Percentiles rank a stretch among this genome's conserved stretches.
These are phyloP conservation scores for Syngnathus acus DNA, from an alignment of 2,797 vertebrate genomes.

Conservation along the genomic window DNA sequence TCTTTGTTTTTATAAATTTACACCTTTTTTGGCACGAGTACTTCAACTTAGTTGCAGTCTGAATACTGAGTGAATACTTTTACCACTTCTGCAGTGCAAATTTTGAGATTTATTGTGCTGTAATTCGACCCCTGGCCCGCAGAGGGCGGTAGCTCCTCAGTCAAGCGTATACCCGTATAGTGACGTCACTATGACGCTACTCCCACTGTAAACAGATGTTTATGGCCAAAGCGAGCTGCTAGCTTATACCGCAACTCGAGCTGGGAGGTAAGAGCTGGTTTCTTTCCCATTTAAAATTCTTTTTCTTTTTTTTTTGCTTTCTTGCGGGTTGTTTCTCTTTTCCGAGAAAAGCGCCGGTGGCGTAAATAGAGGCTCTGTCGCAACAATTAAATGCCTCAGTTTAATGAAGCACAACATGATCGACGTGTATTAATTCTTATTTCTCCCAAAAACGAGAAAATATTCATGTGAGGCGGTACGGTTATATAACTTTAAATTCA, in stretches of 20 bases:
- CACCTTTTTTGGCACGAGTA: too few species aligned
- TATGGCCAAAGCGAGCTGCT: not conserved
- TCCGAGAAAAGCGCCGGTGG: too few species aligned
- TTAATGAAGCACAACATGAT: not conserved
- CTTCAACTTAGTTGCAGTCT: too few species aligned
- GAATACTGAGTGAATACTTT: not conserved
- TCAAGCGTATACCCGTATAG: too few species aligned
- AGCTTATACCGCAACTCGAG: not conserved
- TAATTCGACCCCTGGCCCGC: slow-evolving; percentile 38
- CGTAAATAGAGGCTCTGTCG: not conserved
- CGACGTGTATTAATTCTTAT: not conserved
- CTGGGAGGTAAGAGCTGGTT: not conserved
- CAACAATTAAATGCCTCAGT: not conserved
- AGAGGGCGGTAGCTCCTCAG: slow-evolving; percentile 29
- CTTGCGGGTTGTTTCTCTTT: not conserved
- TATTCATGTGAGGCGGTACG: not conserved
- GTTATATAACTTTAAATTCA: not conserved
- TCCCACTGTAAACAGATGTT: not conserved
- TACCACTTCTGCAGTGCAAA: not conserved
- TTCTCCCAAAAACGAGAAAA: not conserved
- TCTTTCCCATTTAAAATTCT: not conserved
- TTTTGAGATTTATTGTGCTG: slow-evolving; percentile 15
- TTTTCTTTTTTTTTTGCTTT: not conserved
- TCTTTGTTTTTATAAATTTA: too few species aligned
- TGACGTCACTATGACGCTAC: not conserved